These are phyloP conservation scores for Nomada fucata DNA, from an alignment of 2,888 invertebrate species.

Conservation along the genomic window DNA sequence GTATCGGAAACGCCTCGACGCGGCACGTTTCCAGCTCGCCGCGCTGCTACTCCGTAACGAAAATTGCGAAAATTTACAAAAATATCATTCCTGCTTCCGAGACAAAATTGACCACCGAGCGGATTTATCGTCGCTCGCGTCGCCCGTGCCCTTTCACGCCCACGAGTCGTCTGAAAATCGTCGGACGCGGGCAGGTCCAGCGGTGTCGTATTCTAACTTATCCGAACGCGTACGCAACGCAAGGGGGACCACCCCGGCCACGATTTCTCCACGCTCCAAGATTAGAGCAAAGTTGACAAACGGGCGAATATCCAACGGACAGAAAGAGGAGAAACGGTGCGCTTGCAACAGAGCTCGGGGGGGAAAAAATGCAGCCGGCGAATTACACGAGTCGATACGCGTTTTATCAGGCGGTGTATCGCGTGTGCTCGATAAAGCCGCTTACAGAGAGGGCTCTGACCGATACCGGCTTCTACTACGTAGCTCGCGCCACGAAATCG, in stretches of 20 bases:
- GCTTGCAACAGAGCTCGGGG: constrained; percentile 1
- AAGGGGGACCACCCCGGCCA: neutral
- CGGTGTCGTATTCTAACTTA: neutral
- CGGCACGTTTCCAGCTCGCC: no score
- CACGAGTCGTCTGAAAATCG: constrained; percentile 14
- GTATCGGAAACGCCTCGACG: neutral
- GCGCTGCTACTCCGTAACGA: no score
- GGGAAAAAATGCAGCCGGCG: constrained; percentile 46
- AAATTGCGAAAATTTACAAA: no score
- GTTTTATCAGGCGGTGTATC: constrained; percentile 72
- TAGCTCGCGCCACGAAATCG: constrained; percentile 55
- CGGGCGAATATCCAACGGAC: neutral
- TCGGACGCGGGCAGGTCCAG: neutral
- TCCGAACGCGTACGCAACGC: no score
- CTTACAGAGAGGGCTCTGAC: constrained; percentile 73
- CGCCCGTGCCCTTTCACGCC: constrained; percentile 33
- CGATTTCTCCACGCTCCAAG: neutral
- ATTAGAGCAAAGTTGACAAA: neutral
- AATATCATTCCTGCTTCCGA: no score
- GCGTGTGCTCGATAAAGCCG: constrained; percentile 71
- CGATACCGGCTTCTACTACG: constrained; percentile 73
- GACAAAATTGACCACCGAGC: no score
- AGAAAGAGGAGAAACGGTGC: neutral
- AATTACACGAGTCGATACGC: constrained; percentile 65
- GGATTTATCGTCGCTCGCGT: no score